These are phyloP conservation scores for Saccostrea cuccullata DNA, from an alignment of 1,140 invertebrate species.

Conservation along the genomic window DNA sequence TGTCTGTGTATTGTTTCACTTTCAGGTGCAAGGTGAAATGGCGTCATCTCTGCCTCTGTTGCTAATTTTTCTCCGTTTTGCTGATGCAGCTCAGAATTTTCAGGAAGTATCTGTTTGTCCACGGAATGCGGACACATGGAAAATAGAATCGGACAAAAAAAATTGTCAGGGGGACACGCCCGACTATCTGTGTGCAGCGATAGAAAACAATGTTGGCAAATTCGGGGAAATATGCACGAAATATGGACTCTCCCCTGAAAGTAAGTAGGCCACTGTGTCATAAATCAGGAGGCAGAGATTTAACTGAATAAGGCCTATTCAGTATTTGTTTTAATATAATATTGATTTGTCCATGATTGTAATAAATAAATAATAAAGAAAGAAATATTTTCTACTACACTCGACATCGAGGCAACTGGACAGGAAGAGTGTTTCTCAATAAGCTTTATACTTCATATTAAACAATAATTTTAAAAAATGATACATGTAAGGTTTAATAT, in stretches of 20 bases:
- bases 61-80: neutral
- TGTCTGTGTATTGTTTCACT: too few species aligned
- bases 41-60: neutral
- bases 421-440: too few species aligned
- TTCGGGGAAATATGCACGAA: slow-evolving; percentile 7
- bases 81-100: neutral
- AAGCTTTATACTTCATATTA: too few species aligned
- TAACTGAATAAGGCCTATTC: too few species aligned
- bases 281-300: too few species aligned
- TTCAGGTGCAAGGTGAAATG: neutral
- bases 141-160: neutral
- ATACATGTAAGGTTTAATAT: too few species aligned
- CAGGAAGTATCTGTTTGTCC: neutral
- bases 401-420: too few species aligned
- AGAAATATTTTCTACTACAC: too few species aligned
- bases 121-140: neutral
- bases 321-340: too few species aligned
- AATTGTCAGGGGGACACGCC: neutral
- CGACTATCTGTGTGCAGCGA: slow-evolving; percentile 15
- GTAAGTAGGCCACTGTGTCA: neutral
- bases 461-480: too few species aligned
- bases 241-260: neutral
- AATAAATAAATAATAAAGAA: too few species aligned
- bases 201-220: neutral
- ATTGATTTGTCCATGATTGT: too few species aligned